Evolutionary conservation across 2,113 vertebrate genomes (phyloP).

Genomic region (Seriola aureovittata): DNA sequence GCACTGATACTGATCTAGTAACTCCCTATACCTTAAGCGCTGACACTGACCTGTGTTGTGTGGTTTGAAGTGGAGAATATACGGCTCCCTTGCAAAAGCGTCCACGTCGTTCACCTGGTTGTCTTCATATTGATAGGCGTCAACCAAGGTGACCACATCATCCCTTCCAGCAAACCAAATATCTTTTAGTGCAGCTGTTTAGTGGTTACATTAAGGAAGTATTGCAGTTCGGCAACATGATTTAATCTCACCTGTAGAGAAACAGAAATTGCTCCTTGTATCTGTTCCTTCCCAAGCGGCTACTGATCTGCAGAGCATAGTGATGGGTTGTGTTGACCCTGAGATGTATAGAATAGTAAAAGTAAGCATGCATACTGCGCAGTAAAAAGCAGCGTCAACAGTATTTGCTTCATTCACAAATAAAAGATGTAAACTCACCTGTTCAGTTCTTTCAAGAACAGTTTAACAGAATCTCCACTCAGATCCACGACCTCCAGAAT

Average conservation of each 20-base stretch:
- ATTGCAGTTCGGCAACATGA: background rate
- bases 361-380: background rate
- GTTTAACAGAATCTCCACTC: conserved; percentile 63
- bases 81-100: conserved; percentile 77
- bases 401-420: background rate
- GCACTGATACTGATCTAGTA: background rate
- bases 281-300: conserved; percentile 69
- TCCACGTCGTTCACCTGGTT: conserved; percentile 72
- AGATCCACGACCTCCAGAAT: conserved; percentile 81
- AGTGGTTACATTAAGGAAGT: background rate
- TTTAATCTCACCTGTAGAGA: conserved; percentile 73
- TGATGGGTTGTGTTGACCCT: conserved; percentile 68
- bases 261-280: conserved; percentile 85
- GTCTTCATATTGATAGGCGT: conserved; percentile 77
- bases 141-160: conserved; percentile 63
- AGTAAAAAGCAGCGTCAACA: background rate
- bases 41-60: conserved; percentile 60
- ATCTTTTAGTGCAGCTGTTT: background rate
- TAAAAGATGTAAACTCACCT: conserved; percentile 37
- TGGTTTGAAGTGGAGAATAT: conserved; percentile 73
- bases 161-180: conserved; percentile 43
- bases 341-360: conserved; percentile 5
- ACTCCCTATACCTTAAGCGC: background rate
- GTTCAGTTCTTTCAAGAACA: conserved; percentile 77
- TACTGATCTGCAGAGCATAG: conserved; percentile 73